Evolutionary conservation across 2,797 vertebrate species (phyloP).

Genomic region (Morelia viridis): DNA sequence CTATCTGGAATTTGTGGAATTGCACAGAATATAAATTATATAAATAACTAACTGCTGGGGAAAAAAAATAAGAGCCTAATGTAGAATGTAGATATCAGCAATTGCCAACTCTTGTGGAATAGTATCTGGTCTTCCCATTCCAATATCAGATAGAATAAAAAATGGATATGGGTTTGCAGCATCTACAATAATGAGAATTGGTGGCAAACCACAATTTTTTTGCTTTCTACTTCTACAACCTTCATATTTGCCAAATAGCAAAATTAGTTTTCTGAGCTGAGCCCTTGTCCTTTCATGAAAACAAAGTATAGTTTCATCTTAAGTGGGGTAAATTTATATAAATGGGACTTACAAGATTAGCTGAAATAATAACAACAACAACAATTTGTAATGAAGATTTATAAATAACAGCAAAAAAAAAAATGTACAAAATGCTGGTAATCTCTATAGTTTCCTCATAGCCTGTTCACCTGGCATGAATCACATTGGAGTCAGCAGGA

Average conservation of each 20-base stretch:
- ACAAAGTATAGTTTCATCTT: neutral
- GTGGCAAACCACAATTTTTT: neutral
- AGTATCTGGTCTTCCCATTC: neutral
- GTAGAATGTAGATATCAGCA: neutral
- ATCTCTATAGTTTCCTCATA: neutral
- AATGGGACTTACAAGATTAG: neutral
- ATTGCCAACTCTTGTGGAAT: neutral
- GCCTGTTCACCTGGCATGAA: neutral
- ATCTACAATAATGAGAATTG: neutral
- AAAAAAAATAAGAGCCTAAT: neutral
- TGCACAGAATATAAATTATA: too few relatives aligned
- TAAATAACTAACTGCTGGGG: too few relatives aligned
- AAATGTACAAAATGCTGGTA: neutral
- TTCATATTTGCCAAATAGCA: neutral
- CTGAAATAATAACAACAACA: too few relatives aligned
- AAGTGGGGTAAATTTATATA: neutral
- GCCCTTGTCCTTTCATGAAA: neutral
- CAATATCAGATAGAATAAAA: neutral
- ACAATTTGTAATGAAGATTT: conserved; percentile 13
- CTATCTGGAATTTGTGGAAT: too few relatives aligned
- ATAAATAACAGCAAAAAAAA: neutral
- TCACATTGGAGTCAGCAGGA: neutral
- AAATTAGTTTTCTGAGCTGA: neutral
- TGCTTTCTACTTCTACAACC: neutral
- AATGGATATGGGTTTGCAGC: neutral